Evolutionary conservation across 2,113 vertebrate species (phyloP).

Genomic region (Erinaceus europaeus): DNA sequence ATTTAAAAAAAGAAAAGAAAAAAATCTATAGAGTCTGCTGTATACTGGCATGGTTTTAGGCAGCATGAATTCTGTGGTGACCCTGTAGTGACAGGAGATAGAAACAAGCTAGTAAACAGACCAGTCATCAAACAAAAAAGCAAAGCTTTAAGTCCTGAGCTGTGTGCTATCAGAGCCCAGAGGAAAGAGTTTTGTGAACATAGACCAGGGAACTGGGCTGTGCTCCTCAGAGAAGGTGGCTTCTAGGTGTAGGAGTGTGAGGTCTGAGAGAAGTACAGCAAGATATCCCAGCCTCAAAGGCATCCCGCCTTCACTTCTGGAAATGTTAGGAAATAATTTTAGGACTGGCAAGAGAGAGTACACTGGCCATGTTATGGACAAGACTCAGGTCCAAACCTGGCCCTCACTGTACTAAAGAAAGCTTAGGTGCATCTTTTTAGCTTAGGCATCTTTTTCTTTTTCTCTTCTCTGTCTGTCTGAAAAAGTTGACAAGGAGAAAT

Average conservation of each 20-base stretch:
- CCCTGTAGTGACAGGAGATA: neutral
- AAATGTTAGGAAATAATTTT: neutral
- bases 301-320: neutral
- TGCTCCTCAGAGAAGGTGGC: neutral
- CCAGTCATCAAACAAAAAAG: neutral
- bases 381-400: no score
- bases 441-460: no score
- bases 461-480: no score
- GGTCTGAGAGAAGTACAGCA: neutral
- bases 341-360: no score
- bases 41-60: neutral
- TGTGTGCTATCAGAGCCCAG: neutral
- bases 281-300: neutral
- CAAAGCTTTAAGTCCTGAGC: neutral
- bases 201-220: accelerated
- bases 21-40: no score
- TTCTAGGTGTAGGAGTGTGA: neutral
- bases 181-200: neutral
- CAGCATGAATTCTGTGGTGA: neutral
- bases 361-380: no score
- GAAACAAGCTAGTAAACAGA: no score
- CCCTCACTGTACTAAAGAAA: no score
- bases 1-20: no score
- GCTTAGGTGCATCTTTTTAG: no score
- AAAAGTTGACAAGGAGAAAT: no score